Evolutionary conservation across 2,888 invertebrate species (phyloP).

Genomic region (Carcina quercana): DNA sequence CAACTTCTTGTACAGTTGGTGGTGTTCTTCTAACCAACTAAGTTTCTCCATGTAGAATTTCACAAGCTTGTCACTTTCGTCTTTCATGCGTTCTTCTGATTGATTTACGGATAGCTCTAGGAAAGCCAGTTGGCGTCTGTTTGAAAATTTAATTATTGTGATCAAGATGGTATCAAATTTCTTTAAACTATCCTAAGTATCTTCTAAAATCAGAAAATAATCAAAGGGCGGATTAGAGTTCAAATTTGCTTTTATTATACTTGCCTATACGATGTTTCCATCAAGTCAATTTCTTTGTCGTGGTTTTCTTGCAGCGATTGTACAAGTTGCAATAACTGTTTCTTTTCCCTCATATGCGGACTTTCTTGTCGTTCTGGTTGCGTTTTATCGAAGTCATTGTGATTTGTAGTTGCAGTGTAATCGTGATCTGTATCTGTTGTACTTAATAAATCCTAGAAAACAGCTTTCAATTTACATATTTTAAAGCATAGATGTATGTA

Average conservation of each 20-base stretch:
- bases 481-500: no score
- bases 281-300: conserved; percentile 75
- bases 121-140: conserved; percentile 73
- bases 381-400: conserved; percentile 24
- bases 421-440: conserved; percentile 28
- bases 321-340: conserved; percentile 62
- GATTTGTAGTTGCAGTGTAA: conserved; percentile 15
- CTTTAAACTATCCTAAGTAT: no score
- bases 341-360: conserved; percentile 47
- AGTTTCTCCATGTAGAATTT: conserved; percentile 69
- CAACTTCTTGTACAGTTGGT: conserved; percentile 61
- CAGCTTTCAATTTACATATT: no score
- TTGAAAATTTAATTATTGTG: conserved; percentile 14
- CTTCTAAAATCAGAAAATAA: no score
- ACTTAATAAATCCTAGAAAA: conserved; percentile 47
- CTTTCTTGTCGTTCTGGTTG: conserved; percentile 31
- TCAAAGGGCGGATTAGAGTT: no score
- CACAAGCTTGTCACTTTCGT: conserved; percentile 68
- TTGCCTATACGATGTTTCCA: conserved; percentile 78
- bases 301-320: conserved; percentile 73
- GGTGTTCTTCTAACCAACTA: conserved; percentile 67
- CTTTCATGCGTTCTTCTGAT: conserved; percentile 75
- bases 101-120: conserved; percentile 71
- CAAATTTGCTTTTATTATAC: no score
- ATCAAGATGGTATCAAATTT: no score